Evolutionary conservation across 2,113 vertebrate species (phyloP), one percentile per base, ranked within the genome.

Genomic region (Callipepla squamata): DNA sequence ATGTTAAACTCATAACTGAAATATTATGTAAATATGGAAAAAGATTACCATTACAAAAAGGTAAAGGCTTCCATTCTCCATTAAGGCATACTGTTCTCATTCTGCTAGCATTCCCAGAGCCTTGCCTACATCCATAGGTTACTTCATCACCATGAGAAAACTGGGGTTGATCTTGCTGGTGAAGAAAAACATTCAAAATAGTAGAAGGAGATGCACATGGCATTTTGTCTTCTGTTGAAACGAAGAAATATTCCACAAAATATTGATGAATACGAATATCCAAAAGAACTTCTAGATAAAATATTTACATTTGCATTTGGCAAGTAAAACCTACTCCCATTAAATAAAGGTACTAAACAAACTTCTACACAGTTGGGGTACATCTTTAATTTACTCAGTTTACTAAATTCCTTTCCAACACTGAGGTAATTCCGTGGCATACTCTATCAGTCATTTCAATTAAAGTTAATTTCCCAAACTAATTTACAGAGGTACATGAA

Each of bases 11-110:
- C 47, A 19, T 8, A 69, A 51, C 32, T n/a, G 48, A 93, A 95
- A 44, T 65, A 50, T 63, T 67, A 73, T 5, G 36, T 42, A 79
- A 57, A 57, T 67, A 73, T 4, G 42, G 38, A 75, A 57, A 50
- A 20, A 85, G 47, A 66, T 94, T 96, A 97, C 96, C 83, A 2
- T 74, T 67, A 90, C 96, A 97, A 72, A 89, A 58, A 55, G 93
- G 96, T 8, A 87, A 61, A 87, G 94, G 92, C 23, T 85, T 90
- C 96, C 96, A 97, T 65, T 96, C 55, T 25, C 96, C 96, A 78
- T 93, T 70, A 32, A 94, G 70, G 80, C 96, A 97, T 85, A 30
- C 94, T 63, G 63, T 94, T 87, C 30, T 91, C 26, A 26, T 87
- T 51, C 62, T 0, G 51, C 59, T 9, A 66, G 59, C 13, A 61